Percentiles rank a stretch among this genome's conserved stretches.
Conservation (phyloP, 1,140 invertebrate species). For the Riptortus pedestris region DNA sequence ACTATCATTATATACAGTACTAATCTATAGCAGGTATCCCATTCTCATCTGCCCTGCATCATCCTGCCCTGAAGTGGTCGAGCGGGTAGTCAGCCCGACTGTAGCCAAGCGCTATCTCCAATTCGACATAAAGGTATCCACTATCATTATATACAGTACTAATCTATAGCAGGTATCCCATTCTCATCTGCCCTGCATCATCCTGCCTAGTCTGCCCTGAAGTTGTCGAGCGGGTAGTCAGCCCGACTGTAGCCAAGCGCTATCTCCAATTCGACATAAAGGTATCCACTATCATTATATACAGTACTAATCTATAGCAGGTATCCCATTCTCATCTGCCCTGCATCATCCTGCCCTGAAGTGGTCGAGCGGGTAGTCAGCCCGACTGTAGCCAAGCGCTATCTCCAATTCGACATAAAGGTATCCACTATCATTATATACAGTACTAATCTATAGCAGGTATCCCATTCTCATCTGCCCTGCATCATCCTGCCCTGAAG, state of each 20-base stretch:
- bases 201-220: constrained; percentile 40
- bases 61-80: constrained; percentile 36
- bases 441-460: too few species aligned
- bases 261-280: constrained; percentile 16
- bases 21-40: too few species aligned
- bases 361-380: neutral
- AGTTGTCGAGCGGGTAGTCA: neutral
- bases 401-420: constrained; percentile 8
- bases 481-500: constrained; percentile 41
- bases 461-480: too few species aligned
- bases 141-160: too few species aligned
- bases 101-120: constrained; percentile 9
- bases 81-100: neutral
- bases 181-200: constrained; percentile 55
- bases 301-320: too few species aligned
- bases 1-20: too few species aligned
- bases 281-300: too few species aligned
- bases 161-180: too few species aligned
- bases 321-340: constrained; percentile 56
- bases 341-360: constrained; percentile 42
- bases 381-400: neutral
- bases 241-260: neutral
- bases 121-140: constrained; percentile 11
- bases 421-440: too few species aligned
- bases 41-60: too few species aligned